phyloP scores from a whole-genome alignment of 2,888 invertebrate species.

The Andrena bucephala region DNA sequence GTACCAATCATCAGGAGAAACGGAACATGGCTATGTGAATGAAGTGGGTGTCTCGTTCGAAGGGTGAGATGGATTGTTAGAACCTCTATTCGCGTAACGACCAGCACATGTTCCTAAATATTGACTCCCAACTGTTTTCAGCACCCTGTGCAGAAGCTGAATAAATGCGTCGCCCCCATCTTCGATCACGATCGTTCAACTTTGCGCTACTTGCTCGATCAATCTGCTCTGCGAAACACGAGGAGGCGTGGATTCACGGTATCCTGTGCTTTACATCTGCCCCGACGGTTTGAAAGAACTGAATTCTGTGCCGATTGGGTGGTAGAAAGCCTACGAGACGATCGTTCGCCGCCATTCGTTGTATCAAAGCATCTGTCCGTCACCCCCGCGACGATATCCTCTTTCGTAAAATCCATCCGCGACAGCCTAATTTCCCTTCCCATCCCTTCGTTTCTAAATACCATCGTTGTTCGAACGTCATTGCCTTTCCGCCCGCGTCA shows the following conservation, averaged over 20 bases:
- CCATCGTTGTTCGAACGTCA: constrained; percentile 52
- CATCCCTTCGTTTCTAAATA: constrained; percentile 42
- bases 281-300: neutral
- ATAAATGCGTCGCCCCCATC: neutral
- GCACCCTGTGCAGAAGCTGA: too few species aligned
- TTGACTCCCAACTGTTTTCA: too few species aligned
- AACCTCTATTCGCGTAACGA: too few species aligned
- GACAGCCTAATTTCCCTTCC: constrained; percentile 59
- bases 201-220: constrained; percentile 29
- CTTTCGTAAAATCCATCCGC: constrained; percentile 63
- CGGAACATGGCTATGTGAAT: neutral
- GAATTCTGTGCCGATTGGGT: neutral
- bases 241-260: constrained; percentile 47
- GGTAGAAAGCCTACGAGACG: constrained; percentile 10
- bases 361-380: constrained; percentile 39
- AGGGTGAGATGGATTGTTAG: too few species aligned
- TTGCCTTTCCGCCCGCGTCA: constrained; percentile 43
- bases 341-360: constrained; percentile 45
- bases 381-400: neutral
- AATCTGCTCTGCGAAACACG: constrained; percentile 77
- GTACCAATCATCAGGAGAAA: neutral
- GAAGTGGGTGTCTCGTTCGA: neutral
- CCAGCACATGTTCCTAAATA: too few species aligned
- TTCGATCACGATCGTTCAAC: constrained; percentile 32
- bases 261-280: too few species aligned